Evolutionary conservation across 2,797 vertebrate species (phyloP).

Genomic region (Micromesistius poutassou): DNA sequence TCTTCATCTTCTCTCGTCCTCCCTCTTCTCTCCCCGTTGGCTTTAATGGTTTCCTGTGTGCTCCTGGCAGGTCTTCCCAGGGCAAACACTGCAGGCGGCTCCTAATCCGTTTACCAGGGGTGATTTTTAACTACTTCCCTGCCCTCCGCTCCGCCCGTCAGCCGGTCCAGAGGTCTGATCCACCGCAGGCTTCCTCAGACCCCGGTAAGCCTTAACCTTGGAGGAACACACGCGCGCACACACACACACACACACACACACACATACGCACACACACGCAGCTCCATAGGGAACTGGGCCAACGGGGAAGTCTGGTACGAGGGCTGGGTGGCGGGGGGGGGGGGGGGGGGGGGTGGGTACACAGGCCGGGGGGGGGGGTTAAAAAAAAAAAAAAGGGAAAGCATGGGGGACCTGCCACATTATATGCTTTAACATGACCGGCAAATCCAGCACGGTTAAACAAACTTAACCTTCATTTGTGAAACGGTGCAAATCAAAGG

Average conservation of each 20-base stretch:
- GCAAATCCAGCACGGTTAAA: slow-evolving; percentile 97
- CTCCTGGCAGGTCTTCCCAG: slow-evolving; percentile 25
- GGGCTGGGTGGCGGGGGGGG: neutral
- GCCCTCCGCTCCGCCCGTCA: slow-evolving; percentile 42
- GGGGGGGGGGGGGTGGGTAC: neutral
- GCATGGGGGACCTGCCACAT: slow-evolving; percentile 74
- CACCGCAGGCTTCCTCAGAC: slow-evolving; percentile 56
- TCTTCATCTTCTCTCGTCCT: neutral
- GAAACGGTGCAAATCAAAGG: slow-evolving; percentile 90
- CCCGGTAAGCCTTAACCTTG: slow-evolving; percentile 85
- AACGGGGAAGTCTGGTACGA: slow-evolving; percentile 36
- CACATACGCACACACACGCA: slow-evolving; percentile 22
- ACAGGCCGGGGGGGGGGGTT: slow-evolving; percentile 58
- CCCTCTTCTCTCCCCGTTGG: slow-evolving; percentile 20
- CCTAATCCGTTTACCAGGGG: slow-evolving; percentile 59
- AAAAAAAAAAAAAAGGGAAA: slow-evolving; percentile 30
- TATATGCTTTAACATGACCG: slow-evolving; percentile 99
- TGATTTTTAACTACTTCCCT: slow-evolving; percentile 61
- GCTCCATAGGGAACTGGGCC: slow-evolving; percentile 37
- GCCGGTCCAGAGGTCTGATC: slow-evolving; percentile 64
- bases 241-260: too few species aligned
- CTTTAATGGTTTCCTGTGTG: slow-evolving; percentile 14
- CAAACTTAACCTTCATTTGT: slow-evolving; percentile 99
- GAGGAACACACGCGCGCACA: slow-evolving; percentile 66
- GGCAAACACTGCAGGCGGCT: slow-evolving; percentile 41